phyloP scores from a whole-genome alignment of 2,797 vertebrate species.

The Myotis planiceps region DNA sequence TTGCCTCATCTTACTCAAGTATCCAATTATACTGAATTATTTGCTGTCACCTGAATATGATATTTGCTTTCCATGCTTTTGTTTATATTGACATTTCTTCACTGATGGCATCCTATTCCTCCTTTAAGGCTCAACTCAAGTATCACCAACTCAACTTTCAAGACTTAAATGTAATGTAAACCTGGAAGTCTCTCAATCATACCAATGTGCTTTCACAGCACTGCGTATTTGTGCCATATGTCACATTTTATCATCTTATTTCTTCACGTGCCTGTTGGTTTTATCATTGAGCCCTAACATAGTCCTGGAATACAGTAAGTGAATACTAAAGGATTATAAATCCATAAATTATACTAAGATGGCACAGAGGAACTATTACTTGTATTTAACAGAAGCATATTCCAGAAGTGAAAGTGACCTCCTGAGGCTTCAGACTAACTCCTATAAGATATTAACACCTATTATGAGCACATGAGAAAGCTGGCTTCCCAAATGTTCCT shows the following conservation, averaged over 20 bases:
- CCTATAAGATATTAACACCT: background rate
- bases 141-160: background rate
- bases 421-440: background rate
- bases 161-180: background rate
- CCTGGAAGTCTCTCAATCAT: background rate
- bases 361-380: background rate
- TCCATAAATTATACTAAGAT: background rate
- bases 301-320: background rate
- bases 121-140: background rate
- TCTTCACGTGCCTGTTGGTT: background rate
- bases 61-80: background rate
- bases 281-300: background rate
- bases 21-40: background rate
- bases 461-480: background rate
- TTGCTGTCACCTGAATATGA: background rate
- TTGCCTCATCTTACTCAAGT: background rate
- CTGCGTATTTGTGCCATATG: background rate
- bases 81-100: background rate
- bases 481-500: background rate
- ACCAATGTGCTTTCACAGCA: background rate
- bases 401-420: background rate
- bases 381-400: background rate
- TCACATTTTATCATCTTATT: background rate
- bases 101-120: background rate
- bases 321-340: background rate